Conservation (phyloP, 2,888 invertebrate species). For the Drosophila paranaensis region DNA sequence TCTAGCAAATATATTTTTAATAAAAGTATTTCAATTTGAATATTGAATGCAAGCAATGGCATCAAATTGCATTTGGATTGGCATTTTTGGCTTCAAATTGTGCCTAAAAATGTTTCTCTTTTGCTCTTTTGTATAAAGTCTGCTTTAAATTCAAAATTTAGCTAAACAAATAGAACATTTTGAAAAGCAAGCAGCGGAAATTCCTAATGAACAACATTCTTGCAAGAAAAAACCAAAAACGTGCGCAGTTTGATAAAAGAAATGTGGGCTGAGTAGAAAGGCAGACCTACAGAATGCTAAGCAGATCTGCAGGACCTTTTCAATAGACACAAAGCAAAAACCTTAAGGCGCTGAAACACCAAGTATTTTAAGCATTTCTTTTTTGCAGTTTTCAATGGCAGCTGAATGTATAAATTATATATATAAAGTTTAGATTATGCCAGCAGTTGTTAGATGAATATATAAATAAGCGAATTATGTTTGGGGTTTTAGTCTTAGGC, state of each 20-base stretch:
- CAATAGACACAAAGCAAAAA: not conserved
- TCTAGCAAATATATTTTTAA: not conserved
- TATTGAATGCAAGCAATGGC: no score
- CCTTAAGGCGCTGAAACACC: not conserved
- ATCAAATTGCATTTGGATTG: not conserved
- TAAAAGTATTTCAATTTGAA: not conserved
- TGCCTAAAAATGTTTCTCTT: not conserved
- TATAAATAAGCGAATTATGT: not conserved
- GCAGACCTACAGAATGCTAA: not conserved
- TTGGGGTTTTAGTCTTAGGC: not conserved
- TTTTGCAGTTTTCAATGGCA: not conserved
- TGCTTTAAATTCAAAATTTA: not conserved
- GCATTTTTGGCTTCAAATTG: not conserved
- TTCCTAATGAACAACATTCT: conserved; percentile 5
- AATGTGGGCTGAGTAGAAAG: not conserved
- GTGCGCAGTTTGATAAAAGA: conserved; percentile 1
- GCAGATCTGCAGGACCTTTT: conserved; percentile 3
- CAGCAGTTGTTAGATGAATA: not conserved
- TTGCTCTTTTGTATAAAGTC: no score
- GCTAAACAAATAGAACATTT: not conserved
- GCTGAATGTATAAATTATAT: not conserved
- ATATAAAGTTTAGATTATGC: no score
- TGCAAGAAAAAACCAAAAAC: not conserved
- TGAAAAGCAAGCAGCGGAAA: not conserved
- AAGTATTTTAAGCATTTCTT: not conserved